These are phyloP conservation scores for Andrena chrysosceles DNA, from an alignment of 2,888 invertebrate genomes.

Conservation along the genomic window DNA sequence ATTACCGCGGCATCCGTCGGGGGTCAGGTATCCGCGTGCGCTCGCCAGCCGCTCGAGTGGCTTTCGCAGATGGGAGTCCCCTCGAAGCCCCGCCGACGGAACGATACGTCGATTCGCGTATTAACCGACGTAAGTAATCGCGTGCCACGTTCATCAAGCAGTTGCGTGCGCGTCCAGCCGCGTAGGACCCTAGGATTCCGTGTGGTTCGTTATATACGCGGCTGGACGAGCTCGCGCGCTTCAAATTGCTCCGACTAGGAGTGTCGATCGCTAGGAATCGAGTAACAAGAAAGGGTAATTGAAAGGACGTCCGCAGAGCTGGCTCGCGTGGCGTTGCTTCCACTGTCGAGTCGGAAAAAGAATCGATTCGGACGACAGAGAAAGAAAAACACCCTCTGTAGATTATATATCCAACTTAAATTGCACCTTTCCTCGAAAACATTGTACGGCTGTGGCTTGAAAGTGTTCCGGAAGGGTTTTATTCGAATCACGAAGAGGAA, in stretches of 20 bases:
- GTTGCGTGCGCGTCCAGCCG: constrained; percentile 50
- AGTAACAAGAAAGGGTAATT: constrained; percentile 8
- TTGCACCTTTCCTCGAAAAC: too few species aligned
- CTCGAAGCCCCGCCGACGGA: constrained; percentile 5
- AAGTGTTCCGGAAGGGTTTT: too few species aligned
- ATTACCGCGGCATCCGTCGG: constrained; percentile 63
- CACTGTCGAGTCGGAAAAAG: neutral
- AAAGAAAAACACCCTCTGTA: too few species aligned
- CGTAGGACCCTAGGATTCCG: constrained; percentile 32
- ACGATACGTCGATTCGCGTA: constrained; percentile 49
- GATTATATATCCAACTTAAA: too few species aligned
- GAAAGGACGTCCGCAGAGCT: neutral
- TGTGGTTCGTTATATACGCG: constrained; percentile 21
- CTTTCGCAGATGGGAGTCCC: constrained; percentile 39
- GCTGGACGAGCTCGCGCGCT: constrained; percentile 20
- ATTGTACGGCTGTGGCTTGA: too few species aligned
- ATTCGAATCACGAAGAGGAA: too few species aligned
- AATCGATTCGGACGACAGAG: neutral
- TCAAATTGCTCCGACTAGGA: constrained; percentile 33
- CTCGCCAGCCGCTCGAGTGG: constrained; percentile 37
- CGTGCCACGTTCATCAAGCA: constrained; percentile 50
- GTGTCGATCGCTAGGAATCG: constrained; percentile 14
- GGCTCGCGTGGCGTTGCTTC: neutral
- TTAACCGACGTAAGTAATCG: constrained; percentile 60
- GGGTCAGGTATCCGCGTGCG: constrained; percentile 60